These are phyloP conservation scores for Tetanocera ferruginea DNA, from an alignment of 2,888 invertebrate species.

Conservation along the genomic window DNA sequence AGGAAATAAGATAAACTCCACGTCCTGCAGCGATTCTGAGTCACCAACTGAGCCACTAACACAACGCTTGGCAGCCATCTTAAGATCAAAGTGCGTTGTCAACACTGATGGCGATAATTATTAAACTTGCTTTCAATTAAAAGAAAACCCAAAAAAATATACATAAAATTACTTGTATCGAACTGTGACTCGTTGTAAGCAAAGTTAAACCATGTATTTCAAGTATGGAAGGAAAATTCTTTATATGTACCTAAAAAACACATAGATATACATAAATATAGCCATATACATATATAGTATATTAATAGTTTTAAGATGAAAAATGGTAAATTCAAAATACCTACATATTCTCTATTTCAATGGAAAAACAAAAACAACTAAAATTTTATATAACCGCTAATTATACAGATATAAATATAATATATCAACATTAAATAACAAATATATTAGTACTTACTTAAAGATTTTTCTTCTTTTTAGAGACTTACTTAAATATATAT, in stretches of 20 bases:
- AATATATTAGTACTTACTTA: background rate
- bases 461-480: background rate
- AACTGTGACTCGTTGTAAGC: too few relatives aligned
- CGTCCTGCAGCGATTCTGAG: slow-evolving; percentile 70
- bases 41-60: slow-evolving; percentile 69
- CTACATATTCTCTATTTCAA: background rate
- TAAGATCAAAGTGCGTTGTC: slow-evolving; percentile 68
- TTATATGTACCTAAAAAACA: background rate
- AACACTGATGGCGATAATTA: slow-evolving; percentile 49
- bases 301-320: background rate
- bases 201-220: too few relatives aligned
- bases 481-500: too few relatives aligned
- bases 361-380: background rate
- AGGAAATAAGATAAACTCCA: slow-evolving; percentile 67
- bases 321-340: background rate
- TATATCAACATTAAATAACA: background rate
- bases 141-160: slow-evolving; percentile 5
- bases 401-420: background rate
- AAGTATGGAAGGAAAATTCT: background rate
- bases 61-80: slow-evolving; percentile 68
- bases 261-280: slow-evolving; percentile 15
- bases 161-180: background rate
- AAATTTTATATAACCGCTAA: background rate
- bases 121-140: slow-evolving; percentile 1
- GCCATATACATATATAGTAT: slow-evolving; percentile 16